These are phyloP conservation scores for Lasiurus borealis DNA, from an alignment of 2,113 vertebrate species.

Conservation along the genomic window DNA sequence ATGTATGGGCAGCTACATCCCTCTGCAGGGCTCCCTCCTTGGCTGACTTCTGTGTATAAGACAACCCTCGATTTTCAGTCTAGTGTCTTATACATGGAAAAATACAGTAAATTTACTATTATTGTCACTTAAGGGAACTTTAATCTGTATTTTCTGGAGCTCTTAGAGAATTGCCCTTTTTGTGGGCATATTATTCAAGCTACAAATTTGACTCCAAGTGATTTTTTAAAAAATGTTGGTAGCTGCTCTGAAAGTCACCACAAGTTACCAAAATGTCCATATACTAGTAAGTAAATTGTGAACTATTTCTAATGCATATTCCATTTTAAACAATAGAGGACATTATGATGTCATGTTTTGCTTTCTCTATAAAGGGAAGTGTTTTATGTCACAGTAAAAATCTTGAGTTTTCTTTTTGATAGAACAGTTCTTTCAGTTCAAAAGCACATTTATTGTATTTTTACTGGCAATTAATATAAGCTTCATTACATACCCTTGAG, in stretches of 20 bases:
- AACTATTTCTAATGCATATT: slow-evolving; percentile 21
- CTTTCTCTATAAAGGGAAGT: background rate
- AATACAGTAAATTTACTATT: background rate
- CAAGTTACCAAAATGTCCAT: background rate
- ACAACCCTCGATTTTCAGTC: no score
- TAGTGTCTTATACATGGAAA: no score
- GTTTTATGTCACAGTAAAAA: slow-evolving; percentile 34
- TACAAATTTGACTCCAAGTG: background rate
- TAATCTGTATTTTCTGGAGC: background rate
- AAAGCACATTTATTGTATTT: slow-evolving; percentile 1
- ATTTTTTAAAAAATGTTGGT: background rate
- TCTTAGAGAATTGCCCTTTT: slow-evolving; percentile 22
- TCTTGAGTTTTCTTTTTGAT: background rate
- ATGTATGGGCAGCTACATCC: no score
- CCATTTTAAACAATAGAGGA: slow-evolving; percentile 75
- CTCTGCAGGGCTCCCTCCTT: no score
- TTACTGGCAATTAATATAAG: background rate
- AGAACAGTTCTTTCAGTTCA: background rate
- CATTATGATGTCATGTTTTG: slow-evolving; percentile 65
- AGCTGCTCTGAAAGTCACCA: background rate
- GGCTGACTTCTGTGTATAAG: no score
- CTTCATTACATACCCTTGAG: background rate
- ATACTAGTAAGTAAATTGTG: background rate
- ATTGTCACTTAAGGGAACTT: background rate
- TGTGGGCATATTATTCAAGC: background rate